Evolutionary conservation across 2,888 invertebrate genomes (phyloP).

Genomic region (Phragmatobia fuliginosa): DNA sequence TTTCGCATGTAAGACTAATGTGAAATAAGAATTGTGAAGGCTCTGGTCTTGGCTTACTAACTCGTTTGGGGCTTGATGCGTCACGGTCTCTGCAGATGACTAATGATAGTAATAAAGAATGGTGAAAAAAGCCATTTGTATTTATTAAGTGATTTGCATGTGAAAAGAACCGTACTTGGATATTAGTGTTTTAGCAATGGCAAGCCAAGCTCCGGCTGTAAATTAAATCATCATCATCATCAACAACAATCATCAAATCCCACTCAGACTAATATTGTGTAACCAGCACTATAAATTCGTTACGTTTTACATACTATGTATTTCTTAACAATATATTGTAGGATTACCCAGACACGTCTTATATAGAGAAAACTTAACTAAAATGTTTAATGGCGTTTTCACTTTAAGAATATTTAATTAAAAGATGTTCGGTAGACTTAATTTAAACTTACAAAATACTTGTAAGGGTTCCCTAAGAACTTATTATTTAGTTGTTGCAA

Average conservation of each 20-base stretch:
- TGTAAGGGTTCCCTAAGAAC: constrained; percentile 48
- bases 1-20: neutral
- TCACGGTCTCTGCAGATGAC: neutral
- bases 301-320: neutral
- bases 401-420: neutral
- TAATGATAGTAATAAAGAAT: neutral
- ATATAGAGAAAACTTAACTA: neutral
- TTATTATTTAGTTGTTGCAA: constrained; percentile 29
- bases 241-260: no score
- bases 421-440: neutral
- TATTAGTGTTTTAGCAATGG: neutral
- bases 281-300: no score
- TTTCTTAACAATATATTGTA: no score
- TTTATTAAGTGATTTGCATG: neutral
- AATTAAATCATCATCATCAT: no score
- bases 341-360: neutral
- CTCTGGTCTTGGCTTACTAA: neutral
- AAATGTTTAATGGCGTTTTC: neutral
- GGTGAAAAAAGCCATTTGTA: neutral
- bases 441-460: constrained; percentile 44
- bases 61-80: neutral
- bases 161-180: neutral
- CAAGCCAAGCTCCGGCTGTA: no score
- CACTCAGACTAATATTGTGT: no score
- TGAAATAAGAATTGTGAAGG: neutral